A percentile compares a stretch with the other conserved stretches of the same genome.
Evolutionary conservation across 2,113 vertebrate species (phyloP).

Genomic region (Oryzias woworae): DNA sequence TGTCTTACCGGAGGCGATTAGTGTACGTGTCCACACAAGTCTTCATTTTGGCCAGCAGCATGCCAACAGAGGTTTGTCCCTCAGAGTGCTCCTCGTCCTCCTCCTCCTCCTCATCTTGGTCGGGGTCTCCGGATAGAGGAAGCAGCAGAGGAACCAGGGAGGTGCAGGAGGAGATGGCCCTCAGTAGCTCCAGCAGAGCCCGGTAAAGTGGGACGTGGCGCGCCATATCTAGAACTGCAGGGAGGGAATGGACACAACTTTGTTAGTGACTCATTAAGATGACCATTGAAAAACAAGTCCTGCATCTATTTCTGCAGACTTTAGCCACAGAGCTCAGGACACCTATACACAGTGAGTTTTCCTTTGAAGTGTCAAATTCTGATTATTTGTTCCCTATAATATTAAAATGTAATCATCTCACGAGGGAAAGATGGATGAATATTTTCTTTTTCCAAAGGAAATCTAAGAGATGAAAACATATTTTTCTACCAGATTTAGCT

Average conservation of each 20-base stretch:
- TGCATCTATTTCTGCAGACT: too few species aligned
- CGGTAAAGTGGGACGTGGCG: slow-evolving; percentile 95
- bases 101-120: slow-evolving; percentile 80
- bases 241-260: slow-evolving; percentile 9
- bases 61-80: slow-evolving; percentile 93
- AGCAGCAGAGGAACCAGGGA: slow-evolving; percentile 91
- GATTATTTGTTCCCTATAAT: too few species aligned
- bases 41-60: slow-evolving; percentile 98
- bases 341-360: too few species aligned
- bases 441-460: too few species aligned
- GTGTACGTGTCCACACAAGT: slow-evolving; percentile 98
- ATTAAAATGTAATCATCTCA: too few species aligned
- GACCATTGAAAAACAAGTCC: too few species aligned
- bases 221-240: slow-evolving; percentile 94
- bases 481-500: too few species aligned
- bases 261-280: neutral
- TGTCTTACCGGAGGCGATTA: slow-evolving; percentile 86
- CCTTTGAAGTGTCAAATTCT: too few species aligned
- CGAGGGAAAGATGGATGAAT: too few species aligned
- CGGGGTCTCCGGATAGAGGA: slow-evolving; percentile 86
- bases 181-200: slow-evolving; percentile 90
- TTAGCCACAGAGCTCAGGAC: too few species aligned
- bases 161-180: slow-evolving; percentile 91
- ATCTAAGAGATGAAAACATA: too few species aligned
- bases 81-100: slow-evolving; percentile 89